Percentiles rank a stretch among this genome's conserved stretches.
Evolutionary conservation across 2,888 invertebrate species (phyloP).

Genomic region (Tipula unca): DNA sequence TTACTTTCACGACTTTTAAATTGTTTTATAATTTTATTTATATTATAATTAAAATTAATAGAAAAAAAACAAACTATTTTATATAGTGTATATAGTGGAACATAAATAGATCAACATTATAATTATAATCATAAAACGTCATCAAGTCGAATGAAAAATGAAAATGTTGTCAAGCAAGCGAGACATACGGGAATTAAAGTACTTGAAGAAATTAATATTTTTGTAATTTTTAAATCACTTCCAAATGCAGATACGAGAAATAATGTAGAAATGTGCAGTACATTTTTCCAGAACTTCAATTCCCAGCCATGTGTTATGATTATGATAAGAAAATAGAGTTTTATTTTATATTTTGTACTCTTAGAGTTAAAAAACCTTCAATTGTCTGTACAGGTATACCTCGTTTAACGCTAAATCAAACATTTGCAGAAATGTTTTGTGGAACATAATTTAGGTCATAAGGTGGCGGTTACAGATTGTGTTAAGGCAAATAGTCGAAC

Average conservation of each 20-base stretch:
- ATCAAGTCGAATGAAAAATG: not conserved
- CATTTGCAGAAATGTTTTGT: no score
- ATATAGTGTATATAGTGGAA: not conserved
- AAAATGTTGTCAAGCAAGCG: not conserved
- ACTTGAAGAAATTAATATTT: not conserved
- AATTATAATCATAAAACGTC: not conserved
- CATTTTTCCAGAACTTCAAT: not conserved
- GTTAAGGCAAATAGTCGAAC: no score
- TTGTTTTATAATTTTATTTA: not conserved
- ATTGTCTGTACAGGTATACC: not conserved
- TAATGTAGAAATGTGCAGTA: not conserved
- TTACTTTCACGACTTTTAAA: not conserved
- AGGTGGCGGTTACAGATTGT: no score
- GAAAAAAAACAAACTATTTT: not conserved
- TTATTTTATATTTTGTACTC: not conserved
- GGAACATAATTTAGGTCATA: no score
- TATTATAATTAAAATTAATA: not conserved
- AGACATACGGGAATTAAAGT: not conserved
- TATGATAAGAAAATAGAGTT: not conserved
- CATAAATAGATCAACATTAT: not conserved
- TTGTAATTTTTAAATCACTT: not conserved
- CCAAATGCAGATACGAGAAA: not conserved
- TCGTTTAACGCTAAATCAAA: no score
- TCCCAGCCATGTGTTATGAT: constrained; percentile 14
- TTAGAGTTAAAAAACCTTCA: not conserved